Percentiles rank a stretch among this genome's conserved stretches.
These are phyloP conservation scores for Acanthurus tractus DNA, from an alignment of 2,797 vertebrate species.

Conservation along the genomic window DNA sequence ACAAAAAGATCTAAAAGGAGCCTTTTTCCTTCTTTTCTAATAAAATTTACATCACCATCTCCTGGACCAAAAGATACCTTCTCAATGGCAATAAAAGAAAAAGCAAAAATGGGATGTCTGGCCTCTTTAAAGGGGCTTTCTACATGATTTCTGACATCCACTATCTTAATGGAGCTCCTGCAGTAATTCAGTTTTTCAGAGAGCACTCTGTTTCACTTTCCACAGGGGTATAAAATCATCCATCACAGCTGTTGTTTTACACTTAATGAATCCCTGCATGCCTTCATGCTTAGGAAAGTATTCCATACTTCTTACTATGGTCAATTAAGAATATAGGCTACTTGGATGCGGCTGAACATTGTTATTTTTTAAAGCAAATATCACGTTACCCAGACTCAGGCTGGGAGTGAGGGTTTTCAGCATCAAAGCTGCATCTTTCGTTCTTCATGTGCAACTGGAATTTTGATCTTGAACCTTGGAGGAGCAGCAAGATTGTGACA, in stretches of 20 bases:
- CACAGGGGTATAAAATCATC: slow-evolving; percentile 62
- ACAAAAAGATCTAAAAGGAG: slow-evolving; percentile 62
- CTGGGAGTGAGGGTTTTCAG: slow-evolving; percentile 28
- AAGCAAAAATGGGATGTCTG: slow-evolving; percentile 50
- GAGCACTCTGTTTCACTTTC: slow-evolving; percentile 70
- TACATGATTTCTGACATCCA: slow-evolving; percentile 63
- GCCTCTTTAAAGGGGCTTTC: slow-evolving; percentile 57
- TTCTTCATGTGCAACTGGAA: slow-evolving; percentile 36
- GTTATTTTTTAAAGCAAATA: slow-evolving; percentile 18
- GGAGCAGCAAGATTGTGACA: slow-evolving; percentile 19
- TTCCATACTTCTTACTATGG: slow-evolving; percentile 29
- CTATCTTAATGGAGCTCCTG: slow-evolving; percentile 61
- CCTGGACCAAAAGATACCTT: slow-evolving; percentile 51
- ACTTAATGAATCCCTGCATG: slow-evolving; percentile 64
- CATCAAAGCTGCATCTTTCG: slow-evolving; percentile 44
- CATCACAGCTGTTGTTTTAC: slow-evolving; percentile 73
- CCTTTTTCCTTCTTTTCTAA: slow-evolving; percentile 40
- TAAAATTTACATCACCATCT: slow-evolving; percentile 69
- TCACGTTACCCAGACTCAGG: slow-evolving; percentile 21
- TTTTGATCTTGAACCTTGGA: slow-evolving; percentile 41
- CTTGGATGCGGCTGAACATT: slow-evolving; percentile 35
- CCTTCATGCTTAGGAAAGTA: slow-evolving; percentile 41
- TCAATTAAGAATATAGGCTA: slow-evolving; percentile 38
- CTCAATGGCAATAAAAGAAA: slow-evolving; percentile 56
- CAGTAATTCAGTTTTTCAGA: slow-evolving; percentile 65